Evolutionary conservation across 2,113 vertebrate genomes (phyloP).

Genomic region (Cynoglossus semilaevis): DNA sequence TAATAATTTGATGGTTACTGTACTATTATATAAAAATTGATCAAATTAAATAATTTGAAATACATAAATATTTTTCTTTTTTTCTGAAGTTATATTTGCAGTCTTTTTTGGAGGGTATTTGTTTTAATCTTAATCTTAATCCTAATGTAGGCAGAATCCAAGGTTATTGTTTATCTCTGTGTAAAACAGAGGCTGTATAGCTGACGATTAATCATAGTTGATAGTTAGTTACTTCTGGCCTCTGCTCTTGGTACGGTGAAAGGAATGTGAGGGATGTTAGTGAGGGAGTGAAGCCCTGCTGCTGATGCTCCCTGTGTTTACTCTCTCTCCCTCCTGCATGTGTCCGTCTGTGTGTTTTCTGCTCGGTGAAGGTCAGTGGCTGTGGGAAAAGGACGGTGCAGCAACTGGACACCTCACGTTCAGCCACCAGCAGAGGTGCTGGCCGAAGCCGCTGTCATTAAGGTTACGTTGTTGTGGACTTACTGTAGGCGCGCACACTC

Average conservation of each 20-base stretch:
- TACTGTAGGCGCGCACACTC: slow-evolving; percentile 23
- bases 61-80: no score
- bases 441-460: slow-evolving; percentile 47
- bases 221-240: no score
- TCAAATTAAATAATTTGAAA: no score
- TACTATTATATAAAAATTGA: no score
- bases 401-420: slow-evolving; percentile 39
- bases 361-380: slow-evolving; percentile 11
- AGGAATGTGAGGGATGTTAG: not conserved
- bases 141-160: no score
- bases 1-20: no score
- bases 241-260: not conserved
- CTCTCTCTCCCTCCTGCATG: not conserved
- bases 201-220: no score
- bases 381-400: slow-evolving; percentile 23
- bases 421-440: slow-evolving; percentile 45
- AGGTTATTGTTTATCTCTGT: no score
- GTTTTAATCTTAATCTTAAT: no score
- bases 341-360: slow-evolving; percentile 1
- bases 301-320: not conserved
- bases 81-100: no score
- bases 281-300: not conserved
- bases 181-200: no score
- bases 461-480: slow-evolving; percentile 45
- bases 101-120: no score